Evolutionary conservation across 2,888 invertebrate genomes (phyloP).

Genomic region (Oxystoma pomonae): DNA sequence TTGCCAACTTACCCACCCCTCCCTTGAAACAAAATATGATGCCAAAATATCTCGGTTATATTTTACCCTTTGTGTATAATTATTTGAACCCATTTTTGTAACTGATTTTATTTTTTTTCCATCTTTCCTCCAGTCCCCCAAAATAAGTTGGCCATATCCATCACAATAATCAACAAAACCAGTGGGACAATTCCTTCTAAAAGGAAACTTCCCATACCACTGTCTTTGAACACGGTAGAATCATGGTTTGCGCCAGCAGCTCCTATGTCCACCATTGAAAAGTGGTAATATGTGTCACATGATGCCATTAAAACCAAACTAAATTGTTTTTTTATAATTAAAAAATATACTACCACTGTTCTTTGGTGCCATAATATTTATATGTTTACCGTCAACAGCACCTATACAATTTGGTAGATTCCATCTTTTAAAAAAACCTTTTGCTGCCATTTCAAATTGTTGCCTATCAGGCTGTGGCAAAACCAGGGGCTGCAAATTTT

Average conservation of each 20-base stretch:
- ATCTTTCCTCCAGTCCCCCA: slow-evolving; percentile 10
- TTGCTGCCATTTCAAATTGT: too few relatives aligned
- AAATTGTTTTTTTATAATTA: slow-evolving; percentile 35
- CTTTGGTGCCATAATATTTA: slow-evolving; percentile 21
- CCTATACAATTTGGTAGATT: too few relatives aligned
- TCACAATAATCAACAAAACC: slow-evolving; percentile 12
- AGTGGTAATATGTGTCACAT: slow-evolving; percentile 34
- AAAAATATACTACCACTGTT: slow-evolving; percentile 32
- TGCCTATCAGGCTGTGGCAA: too few relatives aligned
- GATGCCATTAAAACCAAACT: slow-evolving; percentile 30
- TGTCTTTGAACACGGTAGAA: slow-evolving; percentile 27
- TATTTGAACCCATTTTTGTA: too few relatives aligned
- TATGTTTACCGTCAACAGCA: too few relatives aligned
- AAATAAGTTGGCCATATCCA: slow-evolving; percentile 1
- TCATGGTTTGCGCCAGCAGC: slow-evolving; percentile 35
- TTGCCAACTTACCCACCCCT: too few relatives aligned
- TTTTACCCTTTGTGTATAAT: too few relatives aligned
- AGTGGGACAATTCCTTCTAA: slow-evolving; percentile 7
- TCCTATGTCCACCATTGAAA: slow-evolving; percentile 36
- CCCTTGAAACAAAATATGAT: too few relatives aligned
- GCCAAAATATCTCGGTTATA: too few relatives aligned
- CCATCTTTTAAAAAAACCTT: too few relatives aligned
- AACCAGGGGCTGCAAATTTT: too few relatives aligned
- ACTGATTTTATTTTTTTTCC: too few relatives aligned
- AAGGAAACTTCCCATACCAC: slow-evolving; percentile 15